Conservation (phyloP, 2,113 vertebrate species). For the Cinclus cinclus region DNA sequence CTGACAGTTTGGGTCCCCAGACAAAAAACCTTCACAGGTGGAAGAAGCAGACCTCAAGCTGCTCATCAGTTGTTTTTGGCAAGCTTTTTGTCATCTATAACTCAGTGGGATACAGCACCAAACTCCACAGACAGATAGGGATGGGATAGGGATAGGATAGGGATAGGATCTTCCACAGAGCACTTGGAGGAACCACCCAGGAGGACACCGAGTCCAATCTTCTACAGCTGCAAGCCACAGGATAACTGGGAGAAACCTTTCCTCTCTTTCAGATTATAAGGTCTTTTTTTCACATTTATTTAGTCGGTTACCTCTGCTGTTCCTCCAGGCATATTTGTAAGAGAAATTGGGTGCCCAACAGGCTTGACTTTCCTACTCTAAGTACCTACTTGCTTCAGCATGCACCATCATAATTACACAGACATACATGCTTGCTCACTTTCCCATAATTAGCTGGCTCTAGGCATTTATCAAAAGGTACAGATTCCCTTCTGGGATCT, state of each 20-base stretch:
- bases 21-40: not conserved
- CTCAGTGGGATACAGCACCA: not conserved
- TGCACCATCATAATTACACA: not conserved
- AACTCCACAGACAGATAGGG: not conserved
- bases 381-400: not conserved
- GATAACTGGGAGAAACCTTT: not conserved
- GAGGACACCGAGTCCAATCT: not conserved
- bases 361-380: not conserved
- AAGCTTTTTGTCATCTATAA: not conserved
- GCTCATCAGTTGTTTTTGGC: not conserved
- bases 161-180: not conserved
- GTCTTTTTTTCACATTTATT: not conserved
- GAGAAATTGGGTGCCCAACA: not conserved
- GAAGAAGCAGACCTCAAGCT: not conserved
- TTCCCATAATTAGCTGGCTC: not conserved
- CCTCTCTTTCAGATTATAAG: not conserved
- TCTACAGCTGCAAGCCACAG: not conserved
- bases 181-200: not conserved
- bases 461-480: not conserved
- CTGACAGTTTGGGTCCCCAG: not conserved
- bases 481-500: not conserved
- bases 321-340: not conserved
- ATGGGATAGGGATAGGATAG: too few species aligned
- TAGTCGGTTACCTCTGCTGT: not conserved
- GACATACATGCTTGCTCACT: rapidly evolving